Base-by-base conservation (phyloP, 2,888 invertebrate species). In the Mechanitis messenoides region DNA sequence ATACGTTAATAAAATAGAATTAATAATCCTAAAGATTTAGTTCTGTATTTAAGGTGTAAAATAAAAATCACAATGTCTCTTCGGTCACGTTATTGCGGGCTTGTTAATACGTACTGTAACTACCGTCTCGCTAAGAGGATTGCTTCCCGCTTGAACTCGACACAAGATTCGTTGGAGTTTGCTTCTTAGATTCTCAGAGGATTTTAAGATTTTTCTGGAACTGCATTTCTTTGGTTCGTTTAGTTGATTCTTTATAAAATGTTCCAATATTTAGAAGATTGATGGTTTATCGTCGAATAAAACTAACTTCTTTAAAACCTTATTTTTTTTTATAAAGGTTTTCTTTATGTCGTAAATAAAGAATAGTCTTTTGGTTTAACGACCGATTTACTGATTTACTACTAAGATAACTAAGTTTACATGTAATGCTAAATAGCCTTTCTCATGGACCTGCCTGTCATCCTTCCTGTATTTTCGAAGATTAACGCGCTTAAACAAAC, bases 121-220 rank as follows among this genome's bases (percentile, higher is more conserved):
- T 70, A 71, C 56, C 62, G 60, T 62, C 61, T 61, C 62, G 62
- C 58, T 72, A 69, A 72, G 70, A 71, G 72, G 72, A 73, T 72
- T 73, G 72, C 70, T 68, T 64, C 60, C 59, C 65, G 63, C 64
- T 69, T 68, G 61, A 67, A 68, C 65, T 67, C 65, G 61, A 64
- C 62, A 61, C 63, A 64, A 63, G 69, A 70, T 68, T 68, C 63
- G 65, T 64, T 67, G 67, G 74, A 75, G 76, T 72, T 72, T 72
- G 71, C 69, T 75, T 75, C 74, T 72, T 71, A 77, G 77, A 80
- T 80, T 75, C 77, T 74, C 72, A 74, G 69, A 72, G 75, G 78
- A 76, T 73, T 76, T 72, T 74, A 73, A 71, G 65, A 59, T 69
- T 72, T 74, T 78, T 3, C 31, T 46, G 3, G 4, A 45, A 42